phyloP scores from a whole-genome alignment of 1,140 invertebrate genomes.

The Tribolium madens region DNA sequence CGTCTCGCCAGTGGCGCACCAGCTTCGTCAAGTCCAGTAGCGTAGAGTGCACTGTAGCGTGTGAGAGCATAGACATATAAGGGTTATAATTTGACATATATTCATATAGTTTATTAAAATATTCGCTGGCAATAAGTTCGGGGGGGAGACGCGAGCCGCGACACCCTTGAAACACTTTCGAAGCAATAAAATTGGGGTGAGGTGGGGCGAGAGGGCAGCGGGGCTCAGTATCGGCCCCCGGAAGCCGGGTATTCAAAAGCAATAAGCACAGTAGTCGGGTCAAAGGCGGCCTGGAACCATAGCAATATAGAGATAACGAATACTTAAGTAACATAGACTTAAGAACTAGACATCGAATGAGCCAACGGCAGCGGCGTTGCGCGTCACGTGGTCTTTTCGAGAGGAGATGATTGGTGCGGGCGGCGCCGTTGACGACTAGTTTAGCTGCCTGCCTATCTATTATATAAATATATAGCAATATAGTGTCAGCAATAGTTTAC shows the following conservation, averaged over 20 bases:
- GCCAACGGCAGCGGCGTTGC: conserved; percentile 14
- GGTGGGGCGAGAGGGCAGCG: conserved; percentile 43
- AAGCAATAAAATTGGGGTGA: conserved; percentile 42
- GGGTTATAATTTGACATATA: conserved; percentile 60
- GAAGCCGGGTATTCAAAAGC: conserved; percentile 66
- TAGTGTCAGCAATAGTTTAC: conserved; percentile 64
- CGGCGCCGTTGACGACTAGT: conserved; percentile 7
- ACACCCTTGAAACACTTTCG: conserved; percentile 12
- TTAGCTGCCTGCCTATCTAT: conserved; percentile 57
- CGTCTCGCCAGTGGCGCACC: conserved; percentile 16
- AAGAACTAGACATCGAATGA: conserved; percentile 52
- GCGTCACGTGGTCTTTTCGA: neutral
- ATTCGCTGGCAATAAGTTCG: conserved; percentile 63
- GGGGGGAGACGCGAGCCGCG: conserved; percentile 56
- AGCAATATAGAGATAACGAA: conserved; percentile 64
- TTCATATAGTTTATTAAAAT: conserved; percentile 63
- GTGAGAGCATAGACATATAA: conserved; percentile 57
- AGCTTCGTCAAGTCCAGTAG: conserved; percentile 44
- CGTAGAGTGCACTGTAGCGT: conserved; percentile 54
- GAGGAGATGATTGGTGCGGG: neutral
- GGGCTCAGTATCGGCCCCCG: conserved; percentile 54
- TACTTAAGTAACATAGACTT: conserved; percentile 52
- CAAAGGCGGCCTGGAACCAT: conserved; percentile 59
- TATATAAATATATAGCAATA: conserved; percentile 64
- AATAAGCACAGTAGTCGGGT: conserved; percentile 64